phyloP scores from a whole-genome alignment of 2,797 vertebrate genomes.

The Lemur catta region DNA sequence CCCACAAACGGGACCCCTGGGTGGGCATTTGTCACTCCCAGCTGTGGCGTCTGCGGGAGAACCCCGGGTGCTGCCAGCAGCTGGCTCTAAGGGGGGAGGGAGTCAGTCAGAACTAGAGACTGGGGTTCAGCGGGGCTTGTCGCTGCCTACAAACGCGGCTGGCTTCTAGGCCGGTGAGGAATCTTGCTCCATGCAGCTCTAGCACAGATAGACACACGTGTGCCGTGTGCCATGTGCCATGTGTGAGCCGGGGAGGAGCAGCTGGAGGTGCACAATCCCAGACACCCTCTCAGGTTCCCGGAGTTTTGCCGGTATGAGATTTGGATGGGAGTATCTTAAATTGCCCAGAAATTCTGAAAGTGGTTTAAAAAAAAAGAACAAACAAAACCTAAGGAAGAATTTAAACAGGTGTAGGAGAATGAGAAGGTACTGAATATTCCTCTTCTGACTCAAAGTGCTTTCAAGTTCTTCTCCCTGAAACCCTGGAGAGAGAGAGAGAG shows the following conservation, averaged over 20 bases:
- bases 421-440: neutral
- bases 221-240: neutral
- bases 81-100: no score
- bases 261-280: rapidly evolving
- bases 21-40: neutral
- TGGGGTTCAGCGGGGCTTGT: neutral
- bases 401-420: neutral
- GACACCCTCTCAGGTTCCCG: rapidly evolving
- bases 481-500: no score
- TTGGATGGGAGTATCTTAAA: neutral
- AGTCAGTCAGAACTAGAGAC: neutral
- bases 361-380: neutral
- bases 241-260: rapidly evolving
- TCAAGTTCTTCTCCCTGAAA: neutral
- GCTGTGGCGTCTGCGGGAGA: neutral
- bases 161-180: neutral
- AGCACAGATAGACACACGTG: no score
- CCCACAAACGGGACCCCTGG: neutral
- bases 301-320: neutral
- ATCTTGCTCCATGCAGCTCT: neutral
- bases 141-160: neutral
- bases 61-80: no score
- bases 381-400: neutral
- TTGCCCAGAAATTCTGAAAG: neutral
- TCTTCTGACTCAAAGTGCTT: neutral